These are phyloP conservation scores for Acanthacorydalis orientalis DNA, from an alignment of 2,888 invertebrate genomes.

Conservation along the genomic window DNA sequence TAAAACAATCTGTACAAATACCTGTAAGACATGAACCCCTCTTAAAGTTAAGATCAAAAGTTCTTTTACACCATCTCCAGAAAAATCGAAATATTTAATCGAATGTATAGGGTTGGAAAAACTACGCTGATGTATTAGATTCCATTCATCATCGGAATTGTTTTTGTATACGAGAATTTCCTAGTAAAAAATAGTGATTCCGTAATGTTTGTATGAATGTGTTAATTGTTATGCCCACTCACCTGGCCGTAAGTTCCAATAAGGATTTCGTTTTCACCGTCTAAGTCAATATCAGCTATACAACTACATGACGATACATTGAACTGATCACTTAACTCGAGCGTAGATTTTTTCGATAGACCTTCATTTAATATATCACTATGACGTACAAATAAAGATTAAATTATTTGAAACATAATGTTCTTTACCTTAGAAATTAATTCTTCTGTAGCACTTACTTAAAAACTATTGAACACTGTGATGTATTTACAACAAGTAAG, in stretches of 20 bases:
- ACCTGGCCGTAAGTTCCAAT: slow-evolving; percentile 51
- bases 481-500: slow-evolving; percentile 36
- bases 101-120: slow-evolving; percentile 44
- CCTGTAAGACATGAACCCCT: slow-evolving; percentile 50
- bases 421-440: not conserved
- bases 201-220: too few species aligned
- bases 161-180: slow-evolving; percentile 34
- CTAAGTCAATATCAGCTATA: slow-evolving; percentile 52
- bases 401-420: not conserved
- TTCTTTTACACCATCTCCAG: slow-evolving; percentile 48
- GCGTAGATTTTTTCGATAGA: slow-evolving; percentile 25
- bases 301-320: slow-evolving; percentile 43
- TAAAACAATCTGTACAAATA: slow-evolving; percentile 18
- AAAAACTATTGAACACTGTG: slow-evolving; percentile 38
- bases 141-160: slow-evolving; percentile 25
- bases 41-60: slow-evolving; percentile 43
- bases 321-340: slow-evolving; percentile 33
- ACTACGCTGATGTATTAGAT: slow-evolving; percentile 30
- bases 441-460: slow-evolving; percentile 25
- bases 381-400: slow-evolving; percentile 10
- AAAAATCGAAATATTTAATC: slow-evolving; percentile 41
- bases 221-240: slow-evolving; percentile 6
- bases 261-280: slow-evolving; percentile 47
- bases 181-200: slow-evolving; percentile 21
- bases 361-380: slow-evolving; percentile 32